phyloP scores from a whole-genome alignment of 2,797 vertebrate genomes.

The Odontamblyopus lacepedii region DNA sequence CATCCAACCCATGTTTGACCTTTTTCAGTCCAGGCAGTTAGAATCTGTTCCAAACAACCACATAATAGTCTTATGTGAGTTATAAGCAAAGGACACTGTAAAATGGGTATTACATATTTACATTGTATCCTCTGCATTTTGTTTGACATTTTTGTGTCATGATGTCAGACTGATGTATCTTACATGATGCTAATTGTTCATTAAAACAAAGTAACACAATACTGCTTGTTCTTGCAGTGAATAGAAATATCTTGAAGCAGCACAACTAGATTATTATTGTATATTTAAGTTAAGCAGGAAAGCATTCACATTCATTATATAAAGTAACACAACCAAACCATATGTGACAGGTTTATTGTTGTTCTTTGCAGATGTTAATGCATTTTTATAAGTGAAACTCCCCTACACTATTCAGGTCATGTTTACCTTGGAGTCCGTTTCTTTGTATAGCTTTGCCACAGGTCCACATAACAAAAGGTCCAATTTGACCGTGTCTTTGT shows the following conservation, averaged over 20 bases:
- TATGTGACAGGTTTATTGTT: constrained; percentile 15
- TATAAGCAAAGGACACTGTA: not conserved
- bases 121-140: not conserved
- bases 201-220: too few species aligned
- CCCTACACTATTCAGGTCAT: constrained; percentile 1
- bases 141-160: constrained; percentile 3
- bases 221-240: not conserved
- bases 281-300: not conserved
- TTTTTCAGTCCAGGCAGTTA: constrained; percentile 79
- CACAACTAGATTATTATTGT: not conserved
- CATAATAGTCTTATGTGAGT: not conserved
- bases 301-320: not conserved
- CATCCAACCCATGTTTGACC: constrained; percentile 82
- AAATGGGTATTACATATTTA: not conserved
- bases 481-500: constrained; percentile 65
- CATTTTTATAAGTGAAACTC: constrained; percentile 40
- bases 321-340: constrained; percentile 36
- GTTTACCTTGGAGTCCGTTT: constrained; percentile 70
- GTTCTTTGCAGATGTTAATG: constrained; percentile 30
- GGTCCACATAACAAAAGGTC: constrained; percentile 78
- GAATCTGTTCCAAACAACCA: constrained; percentile 60
- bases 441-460: constrained; percentile 77
- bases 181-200: too few species aligned
- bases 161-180: not conserved
- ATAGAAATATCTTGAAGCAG: not conserved